Base-by-base conservation (phyloP, 2,113 vertebrate genomes). In the Vicugna pacos region DNA sequence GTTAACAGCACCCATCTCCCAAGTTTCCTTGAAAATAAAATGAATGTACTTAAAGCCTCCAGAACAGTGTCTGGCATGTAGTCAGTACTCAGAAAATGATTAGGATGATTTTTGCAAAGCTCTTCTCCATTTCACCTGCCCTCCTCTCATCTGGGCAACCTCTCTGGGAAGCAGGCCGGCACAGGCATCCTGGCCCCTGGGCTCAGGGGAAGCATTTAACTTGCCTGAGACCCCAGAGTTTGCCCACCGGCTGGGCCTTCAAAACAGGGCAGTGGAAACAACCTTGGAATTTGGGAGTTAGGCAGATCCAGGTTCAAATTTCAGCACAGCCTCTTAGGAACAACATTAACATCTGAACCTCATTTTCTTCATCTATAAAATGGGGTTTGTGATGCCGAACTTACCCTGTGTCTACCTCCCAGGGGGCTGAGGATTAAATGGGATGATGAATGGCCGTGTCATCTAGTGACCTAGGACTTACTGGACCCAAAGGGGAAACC, bases 1-100 rank as follows among this genome's bases (percentile, higher is more conserved):
- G n/a, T 54, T n/a, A 83, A 62, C 17, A 84, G 65, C 58, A 91
- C 19, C 26, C 42, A 42, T 64, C 50, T 89, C 24, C 62, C 79
- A 96, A 54, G 58, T 67, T 48, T 89, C 35, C 81, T 62, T n/a
- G 30, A 70, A 95, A 54, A 94, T 62, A 35, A 87, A 97, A 50
- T 50, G 54, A 95, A 46, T 15, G 70, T 13, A 35, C 69, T 65
- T 72, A 64, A 54, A 32, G 42, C 35, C 54, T 60, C 14, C 79
- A 72, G 67, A 72, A 46, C 16, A 56, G 38, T 26, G 9, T 77
- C 50, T n/a, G 35, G 54, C 48, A 17, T 15, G 3, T 1, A 60
- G 35, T 46, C 8, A 22, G 50, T 7, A 17, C 88, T 96, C 62
- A 64, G 76, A 28, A 80, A 75, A n/a, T 76, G 15, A 32, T 64